Conservation (phyloP, 2,797 vertebrate species). For the Orestias chungarensis region DNA sequence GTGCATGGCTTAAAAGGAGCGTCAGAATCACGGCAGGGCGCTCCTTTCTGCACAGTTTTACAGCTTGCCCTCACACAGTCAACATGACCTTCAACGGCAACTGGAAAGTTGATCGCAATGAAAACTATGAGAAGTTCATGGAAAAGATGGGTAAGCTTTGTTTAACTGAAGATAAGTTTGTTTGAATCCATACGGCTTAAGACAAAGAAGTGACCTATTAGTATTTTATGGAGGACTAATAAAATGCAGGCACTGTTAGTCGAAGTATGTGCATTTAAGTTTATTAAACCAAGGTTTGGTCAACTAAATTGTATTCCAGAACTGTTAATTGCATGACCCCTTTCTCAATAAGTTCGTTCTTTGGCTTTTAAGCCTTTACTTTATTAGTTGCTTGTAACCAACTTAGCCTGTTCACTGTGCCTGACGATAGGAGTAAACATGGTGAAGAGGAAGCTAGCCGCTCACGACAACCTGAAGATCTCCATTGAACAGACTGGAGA, state of each 20-base stretch:
- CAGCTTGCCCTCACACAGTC: constrained; percentile 34
- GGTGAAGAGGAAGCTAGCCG: constrained; percentile 92
- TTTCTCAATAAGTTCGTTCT: neutral
- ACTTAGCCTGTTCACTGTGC: constrained; percentile 15
- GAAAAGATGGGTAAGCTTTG: constrained; percentile 89
- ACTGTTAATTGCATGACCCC: neutral
- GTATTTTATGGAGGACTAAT: neutral
- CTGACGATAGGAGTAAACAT: constrained; percentile 83
- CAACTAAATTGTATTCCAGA: neutral
- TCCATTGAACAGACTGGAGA: constrained; percentile 87
- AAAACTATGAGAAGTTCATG: constrained; percentile 98
- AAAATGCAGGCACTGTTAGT: neutral
- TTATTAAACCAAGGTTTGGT: neutral
- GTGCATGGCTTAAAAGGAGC: constrained; percentile 66
- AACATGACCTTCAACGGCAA: constrained; percentile 89
- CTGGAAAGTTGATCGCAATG: constrained; percentile 90
- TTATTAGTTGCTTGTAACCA: constrained; percentile 21
- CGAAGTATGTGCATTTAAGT: neutral
- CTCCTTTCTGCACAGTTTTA: constrained; percentile 51
- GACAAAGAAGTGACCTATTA: neutral
- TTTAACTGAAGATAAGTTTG: neutral
- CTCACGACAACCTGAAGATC: constrained; percentile 91
- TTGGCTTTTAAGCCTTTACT: constrained; percentile 13
- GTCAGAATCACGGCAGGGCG: constrained; percentile 21
- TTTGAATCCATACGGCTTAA: neutral